These are phyloP conservation scores for Ectemnius continuus DNA, from an alignment of 2,888 invertebrate genomes.

Conservation along the genomic window DNA sequence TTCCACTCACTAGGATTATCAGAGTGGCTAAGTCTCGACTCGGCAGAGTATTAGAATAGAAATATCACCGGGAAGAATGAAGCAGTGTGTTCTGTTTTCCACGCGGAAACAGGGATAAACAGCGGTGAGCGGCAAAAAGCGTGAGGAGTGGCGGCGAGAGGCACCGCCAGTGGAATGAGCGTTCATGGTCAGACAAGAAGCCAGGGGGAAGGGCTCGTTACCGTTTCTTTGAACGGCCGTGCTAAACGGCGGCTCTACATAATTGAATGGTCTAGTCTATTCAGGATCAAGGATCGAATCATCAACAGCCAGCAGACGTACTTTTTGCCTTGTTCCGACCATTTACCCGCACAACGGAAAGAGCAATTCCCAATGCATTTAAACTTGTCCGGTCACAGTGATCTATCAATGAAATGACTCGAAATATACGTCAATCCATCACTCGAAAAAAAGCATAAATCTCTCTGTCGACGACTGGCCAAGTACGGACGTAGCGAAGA, in stretches of 20 bases:
- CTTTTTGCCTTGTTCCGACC: constrained; percentile 43
- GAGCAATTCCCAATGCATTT: too few species aligned
- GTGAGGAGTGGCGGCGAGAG: constrained; percentile 37
- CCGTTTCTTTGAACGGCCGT: constrained; percentile 64
- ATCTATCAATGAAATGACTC: too few species aligned
- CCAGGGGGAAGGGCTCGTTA: constrained; percentile 61
- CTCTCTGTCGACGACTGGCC: too few species aligned
- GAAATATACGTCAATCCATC: too few species aligned
- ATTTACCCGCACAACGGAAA: constrained; percentile 16
- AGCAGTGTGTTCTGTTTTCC: too few species aligned
- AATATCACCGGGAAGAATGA: too few species aligned
- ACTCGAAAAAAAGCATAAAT: too few species aligned
- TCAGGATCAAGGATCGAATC: constrained; percentile 52
- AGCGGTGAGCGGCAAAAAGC: constrained; percentile 33
- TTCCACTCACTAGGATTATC: too few species aligned
- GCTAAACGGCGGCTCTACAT: constrained; percentile 56
- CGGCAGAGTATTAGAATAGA: too few species aligned
- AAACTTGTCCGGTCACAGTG: too few species aligned
- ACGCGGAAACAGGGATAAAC: background rate
- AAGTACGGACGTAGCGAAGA: too few species aligned
- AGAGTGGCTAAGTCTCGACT: too few species aligned
- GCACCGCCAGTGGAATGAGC: constrained; percentile 39
- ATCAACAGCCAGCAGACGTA: constrained; percentile 25
- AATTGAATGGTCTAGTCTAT: constrained; percentile 57
- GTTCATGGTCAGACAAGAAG: constrained; percentile 53